Percentiles rank a stretch among this genome's conserved stretches.
phyloP scores from a whole-genome alignment of 2,797 vertebrate species.

The Sebastes hopkinsi region DNA sequence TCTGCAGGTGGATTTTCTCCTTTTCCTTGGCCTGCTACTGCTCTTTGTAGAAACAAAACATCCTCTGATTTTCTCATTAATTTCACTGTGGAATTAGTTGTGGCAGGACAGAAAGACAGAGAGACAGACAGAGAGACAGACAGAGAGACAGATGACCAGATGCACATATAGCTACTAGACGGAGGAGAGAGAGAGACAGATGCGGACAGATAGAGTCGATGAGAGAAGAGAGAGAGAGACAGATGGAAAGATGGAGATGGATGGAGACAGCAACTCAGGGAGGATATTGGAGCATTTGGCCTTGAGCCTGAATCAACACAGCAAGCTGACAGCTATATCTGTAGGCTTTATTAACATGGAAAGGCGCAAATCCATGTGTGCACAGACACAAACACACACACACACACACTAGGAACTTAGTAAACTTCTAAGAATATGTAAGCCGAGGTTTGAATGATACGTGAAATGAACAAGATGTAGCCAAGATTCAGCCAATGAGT shows the following conservation, averaged over 20 bases:
- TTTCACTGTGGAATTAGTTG: constrained; percentile 18
- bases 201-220: constrained; percentile 42
- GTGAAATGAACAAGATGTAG: constrained; percentile 17
- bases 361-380: constrained; percentile 49
- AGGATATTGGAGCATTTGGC: constrained; percentile 75
- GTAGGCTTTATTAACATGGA: constrained; percentile 78
- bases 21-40: not conserved
- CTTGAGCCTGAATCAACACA: constrained; percentile 75
- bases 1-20: not conserved
- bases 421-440: constrained; percentile 23
- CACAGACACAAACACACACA: constrained; percentile 17
- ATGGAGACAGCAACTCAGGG: constrained; percentile 68
- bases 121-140: not conserved
- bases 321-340: constrained; percentile 80
- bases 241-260: constrained; percentile 73
- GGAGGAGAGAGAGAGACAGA: constrained; percentile 38
- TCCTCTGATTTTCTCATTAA: not conserved
- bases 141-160: constrained; percentile 54
- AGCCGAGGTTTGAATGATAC: not conserved
- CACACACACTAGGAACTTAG: constrained; percentile 10
- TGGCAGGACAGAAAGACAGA: constrained; percentile 19
- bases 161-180: constrained; percentile 36
- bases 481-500: not conserved
- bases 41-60: constrained; percentile 10
- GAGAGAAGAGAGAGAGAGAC: constrained; percentile 44